A percentile compares a stretch with the other conserved stretches of the same genome.
These are phyloP conservation scores for Salvelinus namaycush DNA, from an alignment of 2,113 vertebrate genomes.

Conservation along the genomic window DNA sequence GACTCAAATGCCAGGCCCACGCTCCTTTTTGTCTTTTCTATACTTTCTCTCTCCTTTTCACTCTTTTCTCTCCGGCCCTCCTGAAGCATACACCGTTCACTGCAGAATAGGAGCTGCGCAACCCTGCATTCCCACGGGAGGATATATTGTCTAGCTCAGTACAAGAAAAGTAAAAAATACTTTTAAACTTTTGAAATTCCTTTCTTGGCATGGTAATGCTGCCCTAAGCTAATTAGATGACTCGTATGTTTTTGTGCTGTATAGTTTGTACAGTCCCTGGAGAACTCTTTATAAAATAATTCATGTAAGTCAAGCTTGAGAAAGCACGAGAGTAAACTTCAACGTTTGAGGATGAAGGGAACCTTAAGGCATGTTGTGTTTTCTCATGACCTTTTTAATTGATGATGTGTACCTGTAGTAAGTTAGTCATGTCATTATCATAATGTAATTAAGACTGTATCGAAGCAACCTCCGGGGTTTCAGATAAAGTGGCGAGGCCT, in stretches of 20 bases:
- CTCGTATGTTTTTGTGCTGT: neutral
- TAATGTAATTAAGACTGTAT: neutral
- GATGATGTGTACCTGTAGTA: neutral
- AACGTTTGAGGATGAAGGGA: too few species aligned
- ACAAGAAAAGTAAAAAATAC: too few species aligned
- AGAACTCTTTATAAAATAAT: neutral
- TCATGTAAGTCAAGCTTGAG: neutral
- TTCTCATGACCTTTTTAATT: neutral
- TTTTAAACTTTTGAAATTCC: accelerated
- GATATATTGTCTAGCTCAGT: too few species aligned
- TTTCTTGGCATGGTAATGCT: too few species aligned
- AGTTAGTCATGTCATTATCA: too few species aligned
- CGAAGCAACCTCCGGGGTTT: neutral
- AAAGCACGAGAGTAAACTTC: too few species aligned
- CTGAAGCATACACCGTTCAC: neutral
- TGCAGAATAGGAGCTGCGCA: neutral
- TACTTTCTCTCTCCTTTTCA: neutral
- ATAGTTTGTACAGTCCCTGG: neutral
- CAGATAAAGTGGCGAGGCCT: neutral
- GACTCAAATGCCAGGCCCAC: too few species aligned
- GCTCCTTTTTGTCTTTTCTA: neutral
- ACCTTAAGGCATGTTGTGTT: too few species aligned
- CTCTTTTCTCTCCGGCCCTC: neutral
- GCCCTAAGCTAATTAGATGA: too few species aligned
- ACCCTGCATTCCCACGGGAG: too few species aligned